Percentiles rank a stretch among this genome's conserved stretches.
Evolutionary conservation across 2,888 invertebrate genomes (phyloP).

Genomic region (Coelogynopora nodosa): DNA sequence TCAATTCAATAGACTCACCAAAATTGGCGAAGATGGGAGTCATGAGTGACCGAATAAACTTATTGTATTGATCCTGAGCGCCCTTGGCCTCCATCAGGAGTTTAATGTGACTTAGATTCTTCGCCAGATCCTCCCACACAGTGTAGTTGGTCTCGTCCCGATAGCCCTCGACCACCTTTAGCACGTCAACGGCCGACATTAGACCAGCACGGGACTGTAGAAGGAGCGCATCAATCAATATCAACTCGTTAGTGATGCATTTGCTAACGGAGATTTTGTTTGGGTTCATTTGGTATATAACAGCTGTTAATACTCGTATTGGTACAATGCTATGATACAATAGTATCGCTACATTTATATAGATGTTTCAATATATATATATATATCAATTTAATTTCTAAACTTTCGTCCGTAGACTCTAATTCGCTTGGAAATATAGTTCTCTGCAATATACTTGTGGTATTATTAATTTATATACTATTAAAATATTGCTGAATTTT

Average conservation of each 20-base stretch:
- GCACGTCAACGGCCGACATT: conserved; percentile 73
- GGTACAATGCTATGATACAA: no score
- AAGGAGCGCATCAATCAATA: neutral
- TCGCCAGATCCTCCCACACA: conserved; percentile 72
- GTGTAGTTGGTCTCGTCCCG: conserved; percentile 82
- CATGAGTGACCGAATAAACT: neutral
- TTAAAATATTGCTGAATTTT: no score
- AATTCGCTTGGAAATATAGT: no score
- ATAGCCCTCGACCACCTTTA: conserved; percentile 80
- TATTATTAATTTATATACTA: no score
- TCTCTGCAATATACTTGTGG: no score
- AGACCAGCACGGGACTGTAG: conserved; percentile 70
- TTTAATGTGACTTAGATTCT: conserved; percentile 74
- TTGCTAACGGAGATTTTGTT: neutral
- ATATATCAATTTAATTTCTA: no score
- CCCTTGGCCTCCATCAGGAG: conserved; percentile 76
- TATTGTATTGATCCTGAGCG: conserved; percentile 68
- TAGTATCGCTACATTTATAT: no score
- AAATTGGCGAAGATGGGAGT: neutral
- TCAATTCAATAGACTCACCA: no score
- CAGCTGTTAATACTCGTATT: no score
- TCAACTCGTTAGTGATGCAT: neutral
- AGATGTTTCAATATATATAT: no score
- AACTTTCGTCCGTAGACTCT: no score
- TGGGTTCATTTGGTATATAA: no score